phyloP scores from a whole-genome alignment of 2,888 invertebrate species.

The Macaria liturata region DNA sequence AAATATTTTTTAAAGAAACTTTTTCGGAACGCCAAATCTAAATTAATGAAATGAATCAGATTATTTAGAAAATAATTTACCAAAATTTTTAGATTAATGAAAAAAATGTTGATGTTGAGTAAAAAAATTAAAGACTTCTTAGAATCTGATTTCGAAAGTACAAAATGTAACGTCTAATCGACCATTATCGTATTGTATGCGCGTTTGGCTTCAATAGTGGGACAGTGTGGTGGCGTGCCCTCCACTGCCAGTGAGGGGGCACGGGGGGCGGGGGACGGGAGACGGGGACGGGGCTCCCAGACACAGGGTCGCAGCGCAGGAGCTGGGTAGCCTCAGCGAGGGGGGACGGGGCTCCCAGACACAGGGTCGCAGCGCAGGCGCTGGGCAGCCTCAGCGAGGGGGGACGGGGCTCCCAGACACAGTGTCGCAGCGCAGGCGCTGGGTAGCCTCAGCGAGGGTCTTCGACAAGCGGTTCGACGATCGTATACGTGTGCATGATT shows the following conservation, averaged over 20 bases:
- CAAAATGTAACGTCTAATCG: slow-evolving; percentile 77
- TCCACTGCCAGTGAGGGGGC: slow-evolving; percentile 30
- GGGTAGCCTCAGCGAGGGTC: slow-evolving; percentile 66
- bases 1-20: slow-evolving; percentile 82
- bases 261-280: no score
- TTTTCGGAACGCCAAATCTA: slow-evolving; percentile 82
- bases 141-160: slow-evolving; percentile 83
- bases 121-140: slow-evolving; percentile 78
- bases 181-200: slow-evolving; percentile 75
- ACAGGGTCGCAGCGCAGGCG: slow-evolving; percentile 68
- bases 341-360: slow-evolving; percentile 50
- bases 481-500: slow-evolving; percentile 82
- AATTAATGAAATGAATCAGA: slow-evolving; percentile 74
- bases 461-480: slow-evolving; percentile 78
- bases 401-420: slow-evolving; percentile 54
- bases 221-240: slow-evolving; percentile 60
- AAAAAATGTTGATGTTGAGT: slow-evolving; percentile 74
- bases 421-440: slow-evolving; percentile 65
- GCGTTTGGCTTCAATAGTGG: slow-evolving; percentile 76
- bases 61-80: slow-evolving; percentile 78
- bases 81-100: slow-evolving; percentile 57
- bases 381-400: slow-evolving; percentile 46
- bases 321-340: slow-evolving; percentile 50
- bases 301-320: slow-evolving; percentile 69
- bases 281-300: slow-evolving; percentile 15